Conservation (phyloP, 1,140 invertebrate genomes). For the Protaetia brevitarsis region DNA sequence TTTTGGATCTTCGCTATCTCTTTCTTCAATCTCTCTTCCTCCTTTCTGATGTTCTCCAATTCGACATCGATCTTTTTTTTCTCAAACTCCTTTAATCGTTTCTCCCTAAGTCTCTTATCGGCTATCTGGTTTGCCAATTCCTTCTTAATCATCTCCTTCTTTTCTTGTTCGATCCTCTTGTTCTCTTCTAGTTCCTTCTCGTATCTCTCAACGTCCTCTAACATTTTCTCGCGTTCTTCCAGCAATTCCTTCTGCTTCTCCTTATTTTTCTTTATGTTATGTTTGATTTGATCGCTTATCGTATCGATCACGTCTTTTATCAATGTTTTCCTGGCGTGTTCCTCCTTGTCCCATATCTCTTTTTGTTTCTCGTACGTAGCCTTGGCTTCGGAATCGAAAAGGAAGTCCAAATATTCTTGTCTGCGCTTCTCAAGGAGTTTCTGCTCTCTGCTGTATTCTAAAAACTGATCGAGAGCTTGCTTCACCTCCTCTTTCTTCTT, state of each 20-base stretch:
- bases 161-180: conserved; percentile 41
- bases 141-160: conserved; percentile 37
- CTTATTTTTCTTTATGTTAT: conserved; percentile 44
- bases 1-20: conserved; percentile 44
- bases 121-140: conserved; percentile 38
- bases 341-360: conserved; percentile 48
- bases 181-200: conserved; percentile 47
- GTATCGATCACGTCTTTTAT: conserved; percentile 39
- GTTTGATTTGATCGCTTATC: conserved; percentile 42
- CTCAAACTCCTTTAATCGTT: conserved; percentile 23
- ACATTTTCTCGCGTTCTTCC: conserved; percentile 47
- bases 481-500: conserved; percentile 42
- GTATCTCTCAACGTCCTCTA: conserved; percentile 48
- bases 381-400: conserved; percentile 58
- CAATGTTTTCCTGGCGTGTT: conserved; percentile 36
- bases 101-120: conserved; percentile 34
- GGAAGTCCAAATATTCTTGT: conserved; percentile 52
- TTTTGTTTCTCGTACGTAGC: conserved; percentile 55
- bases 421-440: conserved; percentile 52
- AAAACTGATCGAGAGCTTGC: conserved; percentile 47
- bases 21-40: conserved; percentile 43
- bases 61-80: conserved; percentile 32
- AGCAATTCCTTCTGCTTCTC: conserved; percentile 46
- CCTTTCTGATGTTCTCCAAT: conserved; percentile 38
- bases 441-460: conserved; percentile 50